phyloP scores from a whole-genome alignment of 2,797 vertebrate species.

The Sebastolobus alascanus region DNA sequence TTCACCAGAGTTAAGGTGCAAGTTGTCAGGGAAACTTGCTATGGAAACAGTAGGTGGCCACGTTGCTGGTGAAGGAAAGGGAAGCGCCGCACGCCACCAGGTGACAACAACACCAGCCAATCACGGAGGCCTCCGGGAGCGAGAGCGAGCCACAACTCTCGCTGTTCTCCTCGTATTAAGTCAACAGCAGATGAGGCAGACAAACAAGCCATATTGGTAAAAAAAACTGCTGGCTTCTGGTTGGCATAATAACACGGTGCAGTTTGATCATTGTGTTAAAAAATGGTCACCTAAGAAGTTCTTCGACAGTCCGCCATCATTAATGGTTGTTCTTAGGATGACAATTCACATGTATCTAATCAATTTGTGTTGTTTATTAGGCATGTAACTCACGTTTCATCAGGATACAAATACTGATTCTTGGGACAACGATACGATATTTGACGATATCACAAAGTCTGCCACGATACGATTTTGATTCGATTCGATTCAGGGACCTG shows the following conservation, averaged over 20 bases:
- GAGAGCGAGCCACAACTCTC: slow-evolving; percentile 34
- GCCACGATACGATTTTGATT: too few relatives aligned
- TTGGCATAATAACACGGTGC: too few relatives aligned
- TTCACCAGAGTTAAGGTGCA: slow-evolving; percentile 39
- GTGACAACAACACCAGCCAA: slow-evolving; percentile 83
- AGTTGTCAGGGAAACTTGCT: slow-evolving; percentile 65
- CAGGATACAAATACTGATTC: too few relatives aligned
- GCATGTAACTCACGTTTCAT: too few relatives aligned
- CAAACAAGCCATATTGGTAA: neutral
- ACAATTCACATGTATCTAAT: neutral
- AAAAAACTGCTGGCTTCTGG: neutral
- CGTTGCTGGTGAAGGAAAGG: slow-evolving; percentile 19
- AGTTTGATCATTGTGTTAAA: neutral
- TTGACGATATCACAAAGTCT: too few relatives aligned
- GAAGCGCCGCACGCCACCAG: slow-evolving; percentile 67
- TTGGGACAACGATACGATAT: too few relatives aligned
- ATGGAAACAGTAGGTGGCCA: slow-evolving; percentile 46
- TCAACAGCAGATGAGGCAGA: slow-evolving; percentile 31
- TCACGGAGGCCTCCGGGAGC: slow-evolving; percentile 67
- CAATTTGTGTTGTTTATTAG: neutral
- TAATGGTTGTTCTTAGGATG: neutral
- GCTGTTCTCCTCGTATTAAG: slow-evolving; percentile 26
- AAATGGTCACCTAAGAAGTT: neutral
- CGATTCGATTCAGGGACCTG: too few relatives aligned
- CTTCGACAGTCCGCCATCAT: neutral